phyloP scores from a whole-genome alignment of 2,888 invertebrate species.

The Tipula vernalis region DNA sequence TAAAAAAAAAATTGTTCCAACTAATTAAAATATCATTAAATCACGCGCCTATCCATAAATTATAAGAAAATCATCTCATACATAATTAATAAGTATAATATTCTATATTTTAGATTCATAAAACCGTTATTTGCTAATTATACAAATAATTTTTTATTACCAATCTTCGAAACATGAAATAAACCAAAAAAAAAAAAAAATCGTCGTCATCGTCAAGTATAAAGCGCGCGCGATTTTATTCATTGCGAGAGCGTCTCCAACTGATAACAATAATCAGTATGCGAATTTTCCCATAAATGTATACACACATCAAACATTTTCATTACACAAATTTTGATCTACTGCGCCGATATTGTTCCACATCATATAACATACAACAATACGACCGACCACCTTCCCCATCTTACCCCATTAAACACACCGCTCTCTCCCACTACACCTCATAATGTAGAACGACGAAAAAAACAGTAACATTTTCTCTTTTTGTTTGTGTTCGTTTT shows the following conservation, averaged over 20 bases:
- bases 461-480: background rate
- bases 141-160: background rate
- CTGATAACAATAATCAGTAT: background rate
- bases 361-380: background rate
- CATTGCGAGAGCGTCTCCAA: background rate
- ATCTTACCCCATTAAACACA: background rate
- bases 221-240: background rate
- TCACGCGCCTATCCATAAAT: background rate
- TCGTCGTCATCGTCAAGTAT: background rate
- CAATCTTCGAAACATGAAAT: background rate
- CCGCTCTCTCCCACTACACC: background rate
- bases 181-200: background rate
- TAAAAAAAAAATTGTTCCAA: background rate
- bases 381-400: background rate
- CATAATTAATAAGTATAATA: background rate
- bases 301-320: too few species aligned
- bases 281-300: background rate
- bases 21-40: background rate
- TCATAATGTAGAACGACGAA: background rate
- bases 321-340: background rate
- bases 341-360: constrained; percentile 13
- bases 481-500: background rate
- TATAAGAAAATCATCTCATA: background rate
- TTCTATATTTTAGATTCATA: background rate
- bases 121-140: background rate